These are phyloP conservation scores for Trichonephila clavata DNA, from an alignment of 1,140 invertebrate genomes.

Conservation along the genomic window DNA sequence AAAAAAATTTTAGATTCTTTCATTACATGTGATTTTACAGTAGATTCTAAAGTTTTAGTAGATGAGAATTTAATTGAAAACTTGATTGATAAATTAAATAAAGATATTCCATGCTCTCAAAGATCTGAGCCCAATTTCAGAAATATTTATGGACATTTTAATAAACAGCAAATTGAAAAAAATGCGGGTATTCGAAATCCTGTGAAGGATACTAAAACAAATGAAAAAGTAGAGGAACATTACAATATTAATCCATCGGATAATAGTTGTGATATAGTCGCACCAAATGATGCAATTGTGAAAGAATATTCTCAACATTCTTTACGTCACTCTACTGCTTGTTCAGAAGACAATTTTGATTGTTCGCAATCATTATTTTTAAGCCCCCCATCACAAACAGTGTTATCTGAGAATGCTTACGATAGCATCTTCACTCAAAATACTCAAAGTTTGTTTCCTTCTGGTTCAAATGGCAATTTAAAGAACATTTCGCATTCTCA, in stretches of 20 bases:
- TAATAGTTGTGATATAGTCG: background rate
- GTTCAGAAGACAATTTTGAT: background rate
- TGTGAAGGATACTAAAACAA: background rate
- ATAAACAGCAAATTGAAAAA: background rate
- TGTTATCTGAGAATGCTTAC: background rate
- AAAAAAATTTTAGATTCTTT: background rate
- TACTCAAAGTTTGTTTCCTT: too few species aligned
- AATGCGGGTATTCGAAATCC: background rate
- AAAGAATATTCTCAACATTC: background rate
- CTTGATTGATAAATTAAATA: background rate
- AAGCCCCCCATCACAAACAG: background rate
- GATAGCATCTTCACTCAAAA: too few species aligned
- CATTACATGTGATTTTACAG: background rate
- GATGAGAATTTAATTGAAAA: background rate
- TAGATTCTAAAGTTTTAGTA: background rate
- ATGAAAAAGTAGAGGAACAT: background rate
- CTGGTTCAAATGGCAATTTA: too few species aligned
- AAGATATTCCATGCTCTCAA: background rate
- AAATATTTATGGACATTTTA: background rate
- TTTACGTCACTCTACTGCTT: background rate
- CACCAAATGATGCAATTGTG: background rate
- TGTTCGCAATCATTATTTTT: conserved; percentile 19
- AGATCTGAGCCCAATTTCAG: background rate
- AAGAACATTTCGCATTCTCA: background rate
- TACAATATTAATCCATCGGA: background rate